A percentile compares a stretch with the other conserved stretches of the same genome.
These are phyloP conservation scores for Bombylius discolor DNA, from an alignment of 2,888 invertebrate genomes.

Conservation along the genomic window DNA sequence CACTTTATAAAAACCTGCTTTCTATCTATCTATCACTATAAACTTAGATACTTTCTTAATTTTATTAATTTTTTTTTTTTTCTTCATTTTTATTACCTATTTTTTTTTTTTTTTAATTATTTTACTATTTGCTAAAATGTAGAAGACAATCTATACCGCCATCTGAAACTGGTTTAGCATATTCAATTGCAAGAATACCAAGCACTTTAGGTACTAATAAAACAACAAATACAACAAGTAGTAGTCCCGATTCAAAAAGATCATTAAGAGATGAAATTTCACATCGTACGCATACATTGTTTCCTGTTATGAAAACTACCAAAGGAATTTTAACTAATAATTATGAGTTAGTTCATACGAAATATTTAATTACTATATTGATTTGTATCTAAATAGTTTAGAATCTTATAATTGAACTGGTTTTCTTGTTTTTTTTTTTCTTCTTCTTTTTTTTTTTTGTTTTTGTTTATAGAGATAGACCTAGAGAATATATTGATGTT, in stretches of 20 bases:
- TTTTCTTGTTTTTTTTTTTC: too few species aligned
- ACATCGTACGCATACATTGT: constrained; percentile 7
- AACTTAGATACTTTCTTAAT: too few species aligned
- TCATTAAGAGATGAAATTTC: constrained; percentile 2
- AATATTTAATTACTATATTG: too few species aligned
- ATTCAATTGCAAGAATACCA: constrained; percentile 30
- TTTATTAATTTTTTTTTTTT: too few species aligned
- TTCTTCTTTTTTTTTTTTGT: too few species aligned
- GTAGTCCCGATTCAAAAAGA: constrained; percentile 13
- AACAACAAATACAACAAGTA: constrained; percentile 16
- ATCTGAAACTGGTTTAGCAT: constrained; percentile 34
- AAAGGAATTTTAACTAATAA: constrained; percentile 11
- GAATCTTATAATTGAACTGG: too few species aligned
- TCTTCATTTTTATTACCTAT: neutral
- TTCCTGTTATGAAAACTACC: constrained; percentile 9
- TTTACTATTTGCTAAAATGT: neutral
- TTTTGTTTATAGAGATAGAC: constrained; percentile 23
- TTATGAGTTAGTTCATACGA: constrained; percentile 9
- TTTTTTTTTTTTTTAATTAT: neutral
- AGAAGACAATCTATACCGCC: constrained; percentile 18
- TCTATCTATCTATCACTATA: too few species aligned
- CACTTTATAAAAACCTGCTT: too few species aligned
- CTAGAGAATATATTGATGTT: constrained; percentile 36
- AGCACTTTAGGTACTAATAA: constrained; percentile 24
- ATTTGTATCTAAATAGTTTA: too few species aligned